A percentile compares a stretch with the other conserved stretches of the same genome.
Evolutionary conservation across 2,888 invertebrate genomes (phyloP).

Genomic region (Cecidostiba fungosa): DNA sequence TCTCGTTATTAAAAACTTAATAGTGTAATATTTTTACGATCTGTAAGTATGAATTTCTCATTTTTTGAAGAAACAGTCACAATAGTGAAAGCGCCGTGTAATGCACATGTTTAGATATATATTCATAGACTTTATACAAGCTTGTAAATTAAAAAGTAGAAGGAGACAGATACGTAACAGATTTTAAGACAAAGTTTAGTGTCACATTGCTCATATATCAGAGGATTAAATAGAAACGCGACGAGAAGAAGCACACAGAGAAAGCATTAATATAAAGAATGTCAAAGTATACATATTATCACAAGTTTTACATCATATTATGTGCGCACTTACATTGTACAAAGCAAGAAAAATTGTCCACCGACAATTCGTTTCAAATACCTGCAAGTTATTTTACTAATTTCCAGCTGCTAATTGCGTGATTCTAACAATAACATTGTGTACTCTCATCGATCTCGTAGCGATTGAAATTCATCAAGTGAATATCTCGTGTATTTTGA

Average conservation of each 20-base stretch:
- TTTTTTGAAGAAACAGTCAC: background rate
- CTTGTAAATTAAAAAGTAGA: background rate
- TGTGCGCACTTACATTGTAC: constrained; percentile 26
- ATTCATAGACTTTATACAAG: constrained; percentile 14
- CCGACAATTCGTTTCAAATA: background rate
- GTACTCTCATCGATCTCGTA: background rate
- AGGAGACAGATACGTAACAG: background rate
- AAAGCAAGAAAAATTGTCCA: constrained; percentile 26
- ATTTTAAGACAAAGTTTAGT: constrained; percentile 12
- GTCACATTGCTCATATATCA: background rate
- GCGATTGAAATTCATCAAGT: background rate
- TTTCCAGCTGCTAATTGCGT: background rate
- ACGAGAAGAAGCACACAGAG: constrained; percentile 31
- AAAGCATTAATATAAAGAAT: constrained; percentile 25
- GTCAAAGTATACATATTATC: constrained; percentile 1
- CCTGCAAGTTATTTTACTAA: constrained; percentile 12
- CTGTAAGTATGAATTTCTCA: background rate
- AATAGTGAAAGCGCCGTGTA: constrained; percentile 35
- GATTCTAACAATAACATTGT: background rate
- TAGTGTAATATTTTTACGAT: background rate
- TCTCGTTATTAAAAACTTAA: background rate
- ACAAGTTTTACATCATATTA: background rate
- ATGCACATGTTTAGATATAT: background rate
- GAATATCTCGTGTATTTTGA: background rate
- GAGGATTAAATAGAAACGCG: constrained; percentile 2